Percentiles rank a stretch among this genome's conserved stretches.
phyloP scores from a whole-genome alignment of 2,113 vertebrate genomes.

The Gadus chalcogrammus region DNA sequence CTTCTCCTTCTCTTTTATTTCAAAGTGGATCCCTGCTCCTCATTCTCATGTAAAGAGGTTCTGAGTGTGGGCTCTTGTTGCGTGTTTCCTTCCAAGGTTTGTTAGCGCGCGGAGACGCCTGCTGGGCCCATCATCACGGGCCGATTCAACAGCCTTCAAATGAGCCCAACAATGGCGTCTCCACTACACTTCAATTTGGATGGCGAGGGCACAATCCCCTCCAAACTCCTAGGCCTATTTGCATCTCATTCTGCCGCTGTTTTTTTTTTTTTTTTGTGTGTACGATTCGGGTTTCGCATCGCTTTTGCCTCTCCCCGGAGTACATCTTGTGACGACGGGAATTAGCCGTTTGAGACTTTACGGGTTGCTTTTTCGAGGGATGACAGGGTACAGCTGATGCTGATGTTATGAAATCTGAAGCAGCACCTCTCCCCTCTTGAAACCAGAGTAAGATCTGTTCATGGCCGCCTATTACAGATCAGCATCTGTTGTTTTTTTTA shows the following conservation, averaged over 20 bases:
- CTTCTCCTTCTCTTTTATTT: conserved; percentile 47
- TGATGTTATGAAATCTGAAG: too few relatives aligned
- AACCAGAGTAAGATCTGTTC: too few relatives aligned
- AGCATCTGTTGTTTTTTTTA: too few relatives aligned
- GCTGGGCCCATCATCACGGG: conserved; percentile 44
- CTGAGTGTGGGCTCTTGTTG: conserved; percentile 17
- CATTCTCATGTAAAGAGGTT: conserved; percentile 45
- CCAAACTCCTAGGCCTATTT: too few relatives aligned
- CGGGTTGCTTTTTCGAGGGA: too few relatives aligned
- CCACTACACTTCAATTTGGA: conserved; percentile 6
- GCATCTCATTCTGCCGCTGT: too few relatives aligned
- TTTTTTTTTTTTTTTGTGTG: neutral
- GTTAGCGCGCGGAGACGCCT: conserved; percentile 40
- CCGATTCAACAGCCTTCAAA: conserved; percentile 24
- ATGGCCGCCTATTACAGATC: too few relatives aligned
- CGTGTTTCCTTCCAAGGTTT: conserved; percentile 38
- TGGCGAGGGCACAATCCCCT: neutral
- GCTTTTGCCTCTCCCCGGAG: neutral
- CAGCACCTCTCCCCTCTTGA: too few relatives aligned
- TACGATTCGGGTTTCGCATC: too few relatives aligned
- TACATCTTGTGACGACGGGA: neutral
- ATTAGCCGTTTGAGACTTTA: too few relatives aligned
- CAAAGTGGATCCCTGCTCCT: conserved; percentile 40
- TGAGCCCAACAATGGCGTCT: conserved; percentile 20
- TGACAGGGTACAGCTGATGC: too few relatives aligned